Conservation (phyloP, 2,888 invertebrate genomes). For the Rhagonycha fulva region DNA sequence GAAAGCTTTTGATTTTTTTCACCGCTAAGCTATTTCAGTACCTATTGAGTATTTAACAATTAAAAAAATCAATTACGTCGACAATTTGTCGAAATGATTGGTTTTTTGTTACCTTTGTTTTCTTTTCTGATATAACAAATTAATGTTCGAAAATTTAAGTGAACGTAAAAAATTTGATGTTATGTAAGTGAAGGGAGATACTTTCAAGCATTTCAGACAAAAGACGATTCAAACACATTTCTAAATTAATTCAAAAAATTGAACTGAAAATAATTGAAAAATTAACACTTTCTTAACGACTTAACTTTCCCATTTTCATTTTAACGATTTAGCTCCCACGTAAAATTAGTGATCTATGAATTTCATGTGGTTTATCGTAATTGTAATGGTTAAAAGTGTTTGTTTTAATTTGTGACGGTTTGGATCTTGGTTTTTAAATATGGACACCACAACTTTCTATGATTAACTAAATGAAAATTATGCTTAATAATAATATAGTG, state of each 20-base stretch:
- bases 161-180: background rate
- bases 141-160: background rate
- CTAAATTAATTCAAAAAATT: background rate
- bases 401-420: background rate
- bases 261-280: background rate
- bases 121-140: background rate
- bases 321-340: background rate
- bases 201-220: background rate
- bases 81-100: background rate
- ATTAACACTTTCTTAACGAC: background rate
- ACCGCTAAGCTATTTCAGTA: background rate
- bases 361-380: background rate
- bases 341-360: background rate
- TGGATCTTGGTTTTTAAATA: background rate
- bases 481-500: background rate
- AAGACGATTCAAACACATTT: background rate
- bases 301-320: background rate
- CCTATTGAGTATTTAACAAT: background rate
- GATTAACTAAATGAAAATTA: background rate
- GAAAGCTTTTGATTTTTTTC: background rate
- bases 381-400: background rate
- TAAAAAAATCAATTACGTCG: background rate
- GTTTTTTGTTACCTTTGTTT: background rate
- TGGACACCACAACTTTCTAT: background rate
- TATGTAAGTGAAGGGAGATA: background rate